phyloP scores from a whole-genome alignment of 1,140 invertebrate genomes.

The Artemia franciscana region DNA sequence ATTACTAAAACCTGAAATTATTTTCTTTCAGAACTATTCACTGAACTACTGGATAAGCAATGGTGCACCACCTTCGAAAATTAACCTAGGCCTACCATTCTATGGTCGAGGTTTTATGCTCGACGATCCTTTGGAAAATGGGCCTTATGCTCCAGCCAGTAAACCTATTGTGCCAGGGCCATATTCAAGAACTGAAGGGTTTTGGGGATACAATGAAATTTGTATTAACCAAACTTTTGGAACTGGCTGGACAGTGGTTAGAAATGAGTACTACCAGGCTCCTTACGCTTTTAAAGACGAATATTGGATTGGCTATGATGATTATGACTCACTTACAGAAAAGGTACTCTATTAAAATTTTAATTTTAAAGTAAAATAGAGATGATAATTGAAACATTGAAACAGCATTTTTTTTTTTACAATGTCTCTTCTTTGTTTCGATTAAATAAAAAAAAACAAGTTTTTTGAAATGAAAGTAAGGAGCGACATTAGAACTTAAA shows the following conservation, averaged over 20 bases:
- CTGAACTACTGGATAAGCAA: slow-evolving; percentile 25
- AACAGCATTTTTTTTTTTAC: too few species aligned
- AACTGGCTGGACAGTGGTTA: slow-evolving; percentile 18
- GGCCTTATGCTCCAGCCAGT: slow-evolving; percentile 25
- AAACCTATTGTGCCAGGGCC: slow-evolving; percentile 35
- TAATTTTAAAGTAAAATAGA: too few species aligned
- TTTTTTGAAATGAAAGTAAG: too few species aligned
- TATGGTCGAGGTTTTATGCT: slow-evolving; percentile 41
- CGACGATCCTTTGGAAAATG: slow-evolving; percentile 20
- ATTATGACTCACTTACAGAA: slow-evolving; percentile 17
- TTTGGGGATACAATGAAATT: slow-evolving; percentile 50
- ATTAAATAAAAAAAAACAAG: too few species aligned
- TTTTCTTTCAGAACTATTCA: slow-evolving; percentile 12
- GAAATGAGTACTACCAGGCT: slow-evolving; percentile 27
- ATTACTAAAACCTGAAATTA: not conserved
- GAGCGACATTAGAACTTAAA: too few species aligned
- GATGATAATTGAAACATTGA: too few species aligned
- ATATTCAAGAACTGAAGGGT: slow-evolving; percentile 40
- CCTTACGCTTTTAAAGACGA: slow-evolving; percentile 35
- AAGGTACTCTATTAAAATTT: too few species aligned
- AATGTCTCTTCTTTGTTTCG: too few species aligned
- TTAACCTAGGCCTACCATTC: slow-evolving; percentile 36
- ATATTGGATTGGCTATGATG: slow-evolving; percentile 54
- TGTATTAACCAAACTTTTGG: slow-evolving; percentile 7
- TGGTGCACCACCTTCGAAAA: slow-evolving; percentile 29